Evolutionary conservation across 2,797 vertebrate genomes (phyloP), one percentile per base, ranked within the genome.

Genomic region (Coregonus suidteri): DNA sequence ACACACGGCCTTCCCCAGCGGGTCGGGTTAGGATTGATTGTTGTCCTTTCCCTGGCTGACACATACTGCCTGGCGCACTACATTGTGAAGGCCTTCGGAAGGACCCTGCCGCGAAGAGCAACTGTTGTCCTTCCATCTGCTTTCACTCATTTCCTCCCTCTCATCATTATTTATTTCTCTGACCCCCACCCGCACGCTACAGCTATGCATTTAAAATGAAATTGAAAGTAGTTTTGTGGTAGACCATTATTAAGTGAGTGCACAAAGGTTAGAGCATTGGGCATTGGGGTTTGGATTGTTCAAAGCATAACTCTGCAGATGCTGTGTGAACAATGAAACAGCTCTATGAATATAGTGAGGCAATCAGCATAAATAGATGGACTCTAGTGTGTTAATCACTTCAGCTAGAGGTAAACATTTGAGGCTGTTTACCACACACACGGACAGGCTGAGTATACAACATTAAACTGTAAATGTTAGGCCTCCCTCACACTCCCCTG

Each of bases 41-140:
- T 77, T 59, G 75, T 81, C 77, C 81, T 82, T 69, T 81, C 79
- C 51, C 16, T 20, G 75, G 78, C 68, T 82, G 85, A 84, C 84
- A 84, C 82, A 59, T 71, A 70, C 82, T 64, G 72, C 69, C 78
- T 20, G 54, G 75, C 66, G 53, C 16, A 9, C 74, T 73, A 14
- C 72, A 35, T 25, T 20, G 37, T 15, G 72, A 76, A 73, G 56
- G 78, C 75, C 68, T 56, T 53, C 75, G 72, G 74, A 82, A 75
- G 75, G 74, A 68, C 73, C 69, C 77, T 31, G 35, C 77, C 20
- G 59, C 31, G 9, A 30, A 62, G 72, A 78, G 73, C 78, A 84
- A 89, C 83, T 86, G 86, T 86, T 87, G 86, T 88, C 86, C 73
- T 76, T 82, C 79, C 84, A 81, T 90, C 89, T 86, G 83, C 86